These are phyloP conservation scores for Caenorhabditis briggsae DNA, from an alignment of 1,140 invertebrate species.

Conservation along the genomic window DNA sequence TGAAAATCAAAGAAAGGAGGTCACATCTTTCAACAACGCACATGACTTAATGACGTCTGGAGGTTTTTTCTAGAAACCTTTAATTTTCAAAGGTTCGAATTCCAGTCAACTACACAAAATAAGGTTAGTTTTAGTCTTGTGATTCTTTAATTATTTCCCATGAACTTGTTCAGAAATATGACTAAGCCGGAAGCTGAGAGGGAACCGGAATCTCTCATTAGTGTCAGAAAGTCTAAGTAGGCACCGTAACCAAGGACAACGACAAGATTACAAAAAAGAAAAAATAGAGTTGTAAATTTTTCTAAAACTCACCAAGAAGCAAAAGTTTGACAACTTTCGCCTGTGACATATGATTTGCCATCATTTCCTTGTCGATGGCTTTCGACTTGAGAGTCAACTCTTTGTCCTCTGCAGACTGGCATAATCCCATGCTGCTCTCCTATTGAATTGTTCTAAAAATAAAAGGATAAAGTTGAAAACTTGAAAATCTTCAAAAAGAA, in stretches of 20 bases:
- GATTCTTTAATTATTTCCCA: neutral
- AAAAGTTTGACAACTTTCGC: slow-evolving; percentile 76
- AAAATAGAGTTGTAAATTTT: no score
- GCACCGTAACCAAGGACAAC: no score
- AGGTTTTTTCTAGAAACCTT: neutral
- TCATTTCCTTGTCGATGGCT: slow-evolving; percentile 68
- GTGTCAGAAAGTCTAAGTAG: no score
- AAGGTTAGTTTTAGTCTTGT: no score
- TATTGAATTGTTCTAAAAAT: neutral
- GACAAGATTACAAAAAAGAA: no score
- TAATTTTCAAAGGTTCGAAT: no score
- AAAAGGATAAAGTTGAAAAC: no score
- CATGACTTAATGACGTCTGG: slow-evolving; percentile 13
- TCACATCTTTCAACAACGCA: slow-evolving; percentile 1
- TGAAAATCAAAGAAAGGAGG: neutral
- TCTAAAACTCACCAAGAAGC: slow-evolving; percentile 71
- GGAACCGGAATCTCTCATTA: neutral
- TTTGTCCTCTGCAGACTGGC: slow-evolving; percentile 66
- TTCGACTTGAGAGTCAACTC: slow-evolving; percentile 61
- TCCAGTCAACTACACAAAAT: no score
- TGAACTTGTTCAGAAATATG: slow-evolving; percentile 1
- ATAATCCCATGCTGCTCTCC: slow-evolving; percentile 63
- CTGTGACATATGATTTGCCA: slow-evolving; percentile 64
- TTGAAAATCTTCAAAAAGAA: neutral
- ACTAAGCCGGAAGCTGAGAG: neutral